Conservation (phyloP, 2,113 vertebrate genomes). For the Lichenostomus cassidix region DNA sequence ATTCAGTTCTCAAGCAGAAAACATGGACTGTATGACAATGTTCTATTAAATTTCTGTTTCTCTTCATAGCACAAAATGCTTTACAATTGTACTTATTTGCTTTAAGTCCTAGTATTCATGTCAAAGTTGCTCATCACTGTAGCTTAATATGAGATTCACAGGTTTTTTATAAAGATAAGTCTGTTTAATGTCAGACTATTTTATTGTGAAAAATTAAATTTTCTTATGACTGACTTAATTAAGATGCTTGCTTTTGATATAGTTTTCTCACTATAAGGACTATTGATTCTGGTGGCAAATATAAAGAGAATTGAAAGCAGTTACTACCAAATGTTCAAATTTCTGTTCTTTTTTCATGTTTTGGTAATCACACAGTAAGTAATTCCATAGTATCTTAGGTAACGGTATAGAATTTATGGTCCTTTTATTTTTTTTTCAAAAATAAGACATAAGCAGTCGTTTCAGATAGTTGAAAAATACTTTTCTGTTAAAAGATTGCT, state of each 20-base stretch:
- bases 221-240: background rate
- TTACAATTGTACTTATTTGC: background rate
- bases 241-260: background rate
- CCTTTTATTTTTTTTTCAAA: background rate
- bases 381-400: background rate
- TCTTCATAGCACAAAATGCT: background rate
- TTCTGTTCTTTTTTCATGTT: background rate
- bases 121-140: background rate
- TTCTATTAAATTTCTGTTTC: background rate
- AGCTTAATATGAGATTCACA: background rate
- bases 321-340: background rate
- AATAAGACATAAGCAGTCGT: background rate
- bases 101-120: background rate
- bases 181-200: background rate
- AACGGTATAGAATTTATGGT: accelerated
- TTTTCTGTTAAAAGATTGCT: background rate
- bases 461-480: background rate
- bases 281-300: background rate
- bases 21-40: background rate
- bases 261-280: background rate
- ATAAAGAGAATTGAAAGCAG: background rate
- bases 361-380: background rate
- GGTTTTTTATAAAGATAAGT: background rate
- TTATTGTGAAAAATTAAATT: background rate
- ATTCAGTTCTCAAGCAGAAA: background rate